These are phyloP conservation scores for Hystrix brachyura DNA, from an alignment of 2,113 vertebrate genomes.

Conservation along the genomic window DNA sequence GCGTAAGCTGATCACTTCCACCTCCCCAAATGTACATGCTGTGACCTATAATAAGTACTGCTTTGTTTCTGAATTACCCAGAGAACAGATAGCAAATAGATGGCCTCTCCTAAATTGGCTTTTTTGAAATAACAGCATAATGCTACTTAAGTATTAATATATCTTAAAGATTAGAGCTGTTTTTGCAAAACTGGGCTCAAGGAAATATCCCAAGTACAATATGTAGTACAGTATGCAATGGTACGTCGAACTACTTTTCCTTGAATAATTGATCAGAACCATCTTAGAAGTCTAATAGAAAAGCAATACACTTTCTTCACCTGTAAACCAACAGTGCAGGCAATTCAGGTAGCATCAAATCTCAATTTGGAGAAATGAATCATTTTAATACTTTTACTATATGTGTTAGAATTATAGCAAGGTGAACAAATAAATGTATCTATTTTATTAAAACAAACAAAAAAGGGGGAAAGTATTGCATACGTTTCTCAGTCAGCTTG, in stretches of 20 bases:
- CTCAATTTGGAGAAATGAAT: slow-evolving; percentile 14
- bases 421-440: neutral
- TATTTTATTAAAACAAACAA: slow-evolving; percentile 49
- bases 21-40: neutral
- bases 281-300: slow-evolving; percentile 38
- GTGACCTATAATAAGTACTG: neutral
- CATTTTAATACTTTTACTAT: neutral
- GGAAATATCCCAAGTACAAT: neutral
- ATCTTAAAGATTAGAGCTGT: neutral
- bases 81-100: neutral
- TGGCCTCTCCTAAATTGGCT: neutral
- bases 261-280: slow-evolving; percentile 11
- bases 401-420: slow-evolving; percentile 41
- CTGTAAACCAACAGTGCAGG: neutral
- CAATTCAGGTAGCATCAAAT: neutral
- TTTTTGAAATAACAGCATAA: slow-evolving; percentile 5
- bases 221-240: neutral
- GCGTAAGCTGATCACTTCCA: neutral
- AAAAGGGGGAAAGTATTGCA: neutral
- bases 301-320: neutral
- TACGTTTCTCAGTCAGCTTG: slow-evolving; percentile 25
- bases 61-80: neutral
- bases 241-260: slow-evolving; percentile 1
- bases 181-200: neutral
- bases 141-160: neutral